Percentiles rank a stretch among this genome's conserved stretches.
These are phyloP conservation scores for Nebria ingens DNA, from an alignment of 1,140 invertebrate genomes.

Conservation along the genomic window DNA sequence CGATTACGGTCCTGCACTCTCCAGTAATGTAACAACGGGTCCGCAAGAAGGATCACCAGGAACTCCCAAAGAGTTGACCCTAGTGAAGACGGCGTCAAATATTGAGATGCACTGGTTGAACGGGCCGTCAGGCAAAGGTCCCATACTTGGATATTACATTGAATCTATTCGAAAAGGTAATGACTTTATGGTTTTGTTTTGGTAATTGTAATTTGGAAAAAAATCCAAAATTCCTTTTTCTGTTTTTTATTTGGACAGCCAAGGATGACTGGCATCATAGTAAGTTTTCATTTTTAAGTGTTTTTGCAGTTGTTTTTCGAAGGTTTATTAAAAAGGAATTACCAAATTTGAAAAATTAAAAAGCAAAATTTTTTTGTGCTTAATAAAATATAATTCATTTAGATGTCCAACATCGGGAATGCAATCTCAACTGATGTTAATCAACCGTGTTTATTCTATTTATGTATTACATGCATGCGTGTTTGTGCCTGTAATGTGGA, in stretches of 20 bases:
- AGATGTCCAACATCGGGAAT: too few relatives aligned
- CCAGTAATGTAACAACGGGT: conserved; percentile 81
- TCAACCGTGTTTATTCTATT: too few relatives aligned
- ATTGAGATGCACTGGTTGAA: conserved; percentile 84
- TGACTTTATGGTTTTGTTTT: too few relatives aligned
- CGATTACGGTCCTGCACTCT: conserved; percentile 66
- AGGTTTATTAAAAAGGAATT: background rate
- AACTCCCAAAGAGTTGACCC: conserved; percentile 56
- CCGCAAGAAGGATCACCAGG: conserved; percentile 87
- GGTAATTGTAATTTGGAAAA: background rate
- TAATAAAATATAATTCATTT: too few relatives aligned
- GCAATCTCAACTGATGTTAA: too few relatives aligned
- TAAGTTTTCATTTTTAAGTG: conserved; percentile 35
- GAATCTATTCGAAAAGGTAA: conserved; percentile 81
- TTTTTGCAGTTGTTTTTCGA: conserved; percentile 6
- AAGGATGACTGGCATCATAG: conserved; percentile 46
- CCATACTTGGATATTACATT: conserved; percentile 86
- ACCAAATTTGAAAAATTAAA: too few relatives aligned
- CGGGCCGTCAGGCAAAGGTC: conserved; percentile 69
- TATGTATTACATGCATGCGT: too few relatives aligned
- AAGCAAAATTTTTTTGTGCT: too few relatives aligned
- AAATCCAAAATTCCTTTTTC: background rate
- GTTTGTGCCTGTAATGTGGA: too few relatives aligned
- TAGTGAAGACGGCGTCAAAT: conserved; percentile 70
- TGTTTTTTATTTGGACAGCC: conserved; percentile 16